Conservation (phyloP, 2,888 invertebrate species). For the Machimus atricapillus region DNA sequence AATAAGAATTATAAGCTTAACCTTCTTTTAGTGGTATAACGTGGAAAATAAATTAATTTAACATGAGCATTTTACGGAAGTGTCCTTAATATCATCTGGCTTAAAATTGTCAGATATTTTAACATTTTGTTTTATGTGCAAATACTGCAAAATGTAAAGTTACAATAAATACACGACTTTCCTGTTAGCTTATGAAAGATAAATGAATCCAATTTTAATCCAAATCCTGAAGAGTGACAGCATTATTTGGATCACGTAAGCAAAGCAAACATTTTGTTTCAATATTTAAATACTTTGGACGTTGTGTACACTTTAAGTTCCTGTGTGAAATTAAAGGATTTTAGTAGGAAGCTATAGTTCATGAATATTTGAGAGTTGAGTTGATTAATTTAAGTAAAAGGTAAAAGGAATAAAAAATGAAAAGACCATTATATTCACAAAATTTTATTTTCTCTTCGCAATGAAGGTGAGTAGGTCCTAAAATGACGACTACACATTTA, state of each 20-base stretch:
- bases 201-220: not conserved
- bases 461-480: not conserved
- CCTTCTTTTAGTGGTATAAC: too few relatives aligned
- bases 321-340: not conserved
- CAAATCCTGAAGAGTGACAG: not conserved
- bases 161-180: not conserved
- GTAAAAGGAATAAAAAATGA: not conserved
- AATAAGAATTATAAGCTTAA: too few relatives aligned
- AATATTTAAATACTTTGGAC: too few relatives aligned
- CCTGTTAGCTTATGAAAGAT: not conserved
- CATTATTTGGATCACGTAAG: not conserved
- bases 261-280: not conserved
- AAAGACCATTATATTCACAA: not conserved
- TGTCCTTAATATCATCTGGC: not conserved
- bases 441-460: not conserved
- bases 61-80: too few relatives aligned
- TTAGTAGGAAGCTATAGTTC: not conserved
- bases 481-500: not conserved
- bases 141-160: not conserved
- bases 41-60: too few relatives aligned
- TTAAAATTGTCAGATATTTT: not conserved
- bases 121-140: not conserved
- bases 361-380: not conserved
- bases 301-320: not conserved
- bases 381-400: not conserved